Evolutionary conservation across 2,888 invertebrate genomes (phyloP).

Genomic region (Machimus rusticus): DNA sequence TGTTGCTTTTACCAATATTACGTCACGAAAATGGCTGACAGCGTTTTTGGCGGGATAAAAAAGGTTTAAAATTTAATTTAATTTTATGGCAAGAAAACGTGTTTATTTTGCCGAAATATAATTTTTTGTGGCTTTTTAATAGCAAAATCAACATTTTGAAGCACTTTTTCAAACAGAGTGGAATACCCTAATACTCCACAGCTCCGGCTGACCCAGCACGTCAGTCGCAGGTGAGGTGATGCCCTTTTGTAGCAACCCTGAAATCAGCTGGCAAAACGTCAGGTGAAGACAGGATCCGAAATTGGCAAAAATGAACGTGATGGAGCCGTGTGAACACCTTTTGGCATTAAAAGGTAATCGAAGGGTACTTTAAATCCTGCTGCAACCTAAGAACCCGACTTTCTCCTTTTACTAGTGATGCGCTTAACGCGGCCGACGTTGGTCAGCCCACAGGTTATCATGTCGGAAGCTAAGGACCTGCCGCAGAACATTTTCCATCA

Average conservation of each 20-base stretch:
- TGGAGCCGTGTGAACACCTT: constrained; percentile 58
- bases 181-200: too few species aligned
- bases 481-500: constrained; percentile 82
- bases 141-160: too few species aligned
- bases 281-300: not conserved
- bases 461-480: constrained; percentile 85
- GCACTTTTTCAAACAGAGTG: too few species aligned
- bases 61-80: too few species aligned
- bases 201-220: too few species aligned
- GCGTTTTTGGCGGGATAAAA: too few species aligned
- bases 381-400: not conserved
- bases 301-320: constrained; percentile 53
- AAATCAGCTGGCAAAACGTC: not conserved
- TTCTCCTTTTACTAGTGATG: constrained; percentile 74
- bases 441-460: constrained; percentile 80
- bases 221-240: too few species aligned
- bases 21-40: too few species aligned
- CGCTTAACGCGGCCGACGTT: constrained; percentile 91
- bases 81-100: too few species aligned
- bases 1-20: too few species aligned
- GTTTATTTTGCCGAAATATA: too few species aligned
- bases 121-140: too few species aligned
- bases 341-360: constrained; percentile 60
- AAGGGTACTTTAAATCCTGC: not conserved
- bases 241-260: not conserved